These are phyloP conservation scores for Ctenosaura bakeri DNA, from an alignment of 2,797 vertebrate genomes.

Conservation along the genomic window DNA sequence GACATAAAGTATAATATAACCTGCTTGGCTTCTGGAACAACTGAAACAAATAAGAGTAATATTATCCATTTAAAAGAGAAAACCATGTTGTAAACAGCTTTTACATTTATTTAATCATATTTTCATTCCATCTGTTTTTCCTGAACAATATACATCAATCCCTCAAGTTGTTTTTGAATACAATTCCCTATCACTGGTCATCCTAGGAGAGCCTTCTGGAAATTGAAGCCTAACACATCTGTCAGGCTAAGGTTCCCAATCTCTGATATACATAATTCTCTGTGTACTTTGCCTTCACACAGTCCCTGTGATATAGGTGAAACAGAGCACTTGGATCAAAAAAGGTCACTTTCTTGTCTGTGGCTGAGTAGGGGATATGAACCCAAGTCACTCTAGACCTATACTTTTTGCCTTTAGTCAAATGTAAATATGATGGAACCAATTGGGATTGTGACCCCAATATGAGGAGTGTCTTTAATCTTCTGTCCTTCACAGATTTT, in stretches of 20 bases:
- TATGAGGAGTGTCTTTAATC: not conserved
- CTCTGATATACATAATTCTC: too few species aligned
- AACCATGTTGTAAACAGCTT: too few species aligned
- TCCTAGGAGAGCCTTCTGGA: too few species aligned
- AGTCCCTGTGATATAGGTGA: too few species aligned
- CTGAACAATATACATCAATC: too few species aligned
- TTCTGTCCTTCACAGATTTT: not conserved
- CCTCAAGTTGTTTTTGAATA: too few species aligned
- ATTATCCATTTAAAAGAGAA: not conserved
- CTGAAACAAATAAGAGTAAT: not conserved
- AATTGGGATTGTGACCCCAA: not conserved
- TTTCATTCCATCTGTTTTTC: not conserved
- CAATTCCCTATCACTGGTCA: too few species aligned
- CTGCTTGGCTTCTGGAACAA: not conserved
- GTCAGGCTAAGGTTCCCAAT: too few species aligned
- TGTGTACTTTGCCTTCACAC: too few species aligned
- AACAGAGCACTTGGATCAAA: not conserved
- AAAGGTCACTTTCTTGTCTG: too few species aligned
- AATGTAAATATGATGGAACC: not conserved
- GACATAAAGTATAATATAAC: not conserved
- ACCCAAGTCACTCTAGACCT: not conserved
- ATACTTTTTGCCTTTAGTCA: not conserved
- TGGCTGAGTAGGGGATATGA: too few species aligned
- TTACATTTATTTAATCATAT: not conserved
- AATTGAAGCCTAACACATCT: too few species aligned